A percentile compares a stretch with the other conserved stretches of the same genome.
These are phyloP conservation scores for Brassicogethes aeneus DNA, from an alignment of 2,888 invertebrate genomes.

Conservation along the genomic window DNA sequence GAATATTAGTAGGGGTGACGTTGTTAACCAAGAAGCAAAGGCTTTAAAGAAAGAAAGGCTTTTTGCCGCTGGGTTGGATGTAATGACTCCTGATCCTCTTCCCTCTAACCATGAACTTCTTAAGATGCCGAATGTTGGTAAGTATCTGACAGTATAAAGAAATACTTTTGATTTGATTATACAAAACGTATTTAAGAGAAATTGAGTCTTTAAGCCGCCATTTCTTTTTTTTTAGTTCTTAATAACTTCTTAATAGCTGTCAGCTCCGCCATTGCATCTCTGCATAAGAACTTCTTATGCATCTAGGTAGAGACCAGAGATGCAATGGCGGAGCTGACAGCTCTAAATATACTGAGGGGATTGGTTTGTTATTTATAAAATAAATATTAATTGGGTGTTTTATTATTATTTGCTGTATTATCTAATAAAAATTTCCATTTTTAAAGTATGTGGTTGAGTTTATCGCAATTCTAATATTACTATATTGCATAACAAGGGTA, in stretches of 20 bases:
- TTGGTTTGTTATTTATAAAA: too few species aligned
- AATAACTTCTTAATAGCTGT: too few species aligned
- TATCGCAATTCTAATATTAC: too few species aligned
- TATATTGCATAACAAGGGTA: too few species aligned
- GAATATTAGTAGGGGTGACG: slow-evolving; percentile 66
- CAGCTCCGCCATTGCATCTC: too few species aligned
- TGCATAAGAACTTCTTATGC: too few species aligned
- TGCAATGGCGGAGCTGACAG: slow-evolving; percentile 69
- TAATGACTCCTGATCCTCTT: slow-evolving; percentile 84
- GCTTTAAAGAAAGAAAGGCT: slow-evolving; percentile 69
- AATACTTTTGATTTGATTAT: neutral
- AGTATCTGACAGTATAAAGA: too few species aligned
- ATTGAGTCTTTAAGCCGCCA: too few species aligned
- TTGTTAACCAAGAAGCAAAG: slow-evolving; percentile 73
- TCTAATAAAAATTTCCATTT: too few species aligned
- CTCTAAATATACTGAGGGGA: slow-evolving; percentile 69
- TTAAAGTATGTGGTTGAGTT: too few species aligned
- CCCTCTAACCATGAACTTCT: slow-evolving; percentile 71
- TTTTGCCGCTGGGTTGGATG: slow-evolving; percentile 85
- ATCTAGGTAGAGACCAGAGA: slow-evolving; percentile 78
- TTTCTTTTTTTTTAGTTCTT: slow-evolving; percentile 48
- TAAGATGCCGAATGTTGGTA: slow-evolving; percentile 72
- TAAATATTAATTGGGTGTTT: too few species aligned
- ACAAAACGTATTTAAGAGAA: neutral
- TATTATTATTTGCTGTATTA: too few species aligned